Evolutionary conservation across 2,113 vertebrate species (phyloP).

Genomic region (Melanotaenia duboulayi): DNA sequence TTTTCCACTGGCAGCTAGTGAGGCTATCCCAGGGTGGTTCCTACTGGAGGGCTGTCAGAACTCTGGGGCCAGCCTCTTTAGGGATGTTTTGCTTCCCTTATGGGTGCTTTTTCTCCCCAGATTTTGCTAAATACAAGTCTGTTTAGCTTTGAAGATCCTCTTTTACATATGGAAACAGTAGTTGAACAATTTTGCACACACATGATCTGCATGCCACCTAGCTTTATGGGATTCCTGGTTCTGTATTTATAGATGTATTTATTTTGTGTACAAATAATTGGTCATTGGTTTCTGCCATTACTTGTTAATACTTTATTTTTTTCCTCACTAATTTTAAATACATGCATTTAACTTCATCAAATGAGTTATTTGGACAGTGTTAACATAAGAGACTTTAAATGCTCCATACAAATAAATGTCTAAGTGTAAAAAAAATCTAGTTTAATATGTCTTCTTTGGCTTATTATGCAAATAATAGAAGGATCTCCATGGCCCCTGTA

Average conservation of each 20-base stretch:
- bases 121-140: conserved; percentile 67
- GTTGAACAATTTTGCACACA: conserved; percentile 18
- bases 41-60: conserved; percentile 81
- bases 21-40: conserved; percentile 87
- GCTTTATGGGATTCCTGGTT: not conserved
- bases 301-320: no score
- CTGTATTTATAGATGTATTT: not conserved
- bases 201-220: conserved; percentile 5
- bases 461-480: no score
- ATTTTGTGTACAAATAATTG: not conserved
- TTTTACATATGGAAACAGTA: conserved; percentile 23
- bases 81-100: conserved; percentile 67
- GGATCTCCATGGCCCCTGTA: conserved; percentile 42
- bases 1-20: conserved; percentile 86
- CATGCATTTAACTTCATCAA: no score
- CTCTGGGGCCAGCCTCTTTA: conserved; percentile 76
- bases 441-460: no score
- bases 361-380: no score
- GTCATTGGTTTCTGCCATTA: no score
- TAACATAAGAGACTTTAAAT: not conserved
- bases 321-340: not conserved
- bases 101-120: conserved; percentile 71
- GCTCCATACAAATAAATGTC: conserved; percentile 7
- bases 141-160: conserved; percentile 27
- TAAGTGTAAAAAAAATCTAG: conserved; percentile 2